Evolutionary conservation across 1,140 invertebrate genomes (phyloP).

Genomic region (Macrotrachela quadricornifera): DNA sequence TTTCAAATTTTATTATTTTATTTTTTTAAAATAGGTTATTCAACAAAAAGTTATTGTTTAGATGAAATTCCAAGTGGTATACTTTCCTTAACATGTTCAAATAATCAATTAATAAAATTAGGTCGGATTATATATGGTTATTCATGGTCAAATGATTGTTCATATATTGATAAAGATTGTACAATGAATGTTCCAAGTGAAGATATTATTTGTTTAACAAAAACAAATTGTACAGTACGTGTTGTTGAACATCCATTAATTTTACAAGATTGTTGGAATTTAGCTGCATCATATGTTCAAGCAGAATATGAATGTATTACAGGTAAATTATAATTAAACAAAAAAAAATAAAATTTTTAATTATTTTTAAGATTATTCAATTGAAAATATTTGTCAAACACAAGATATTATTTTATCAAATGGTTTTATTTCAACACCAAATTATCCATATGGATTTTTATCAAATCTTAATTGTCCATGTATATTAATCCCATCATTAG

Average conservation of each 20-base stretch:
- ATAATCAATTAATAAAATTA: conserved; percentile 1
- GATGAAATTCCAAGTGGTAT: not conserved
- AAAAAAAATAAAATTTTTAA: not conserved
- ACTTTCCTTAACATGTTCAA: not conserved
- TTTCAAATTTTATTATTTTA: too few relatives aligned
- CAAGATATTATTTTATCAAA: not conserved
- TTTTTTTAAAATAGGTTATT: too few relatives aligned
- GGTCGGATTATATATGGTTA: conserved; percentile 4
- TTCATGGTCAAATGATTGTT: conserved; percentile 5
- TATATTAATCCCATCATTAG: not conserved
- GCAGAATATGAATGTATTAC: conserved; percentile 7
- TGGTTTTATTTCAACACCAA: conserved; percentile 3
- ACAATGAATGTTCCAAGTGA: conserved; percentile 5
- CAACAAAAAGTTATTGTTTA: conserved; percentile 1
- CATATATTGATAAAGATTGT: conserved; percentile 8
- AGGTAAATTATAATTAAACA: not conserved
- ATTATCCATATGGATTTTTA: not conserved
- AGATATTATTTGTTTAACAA: conserved; percentile 1
- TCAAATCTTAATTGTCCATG: conserved; percentile 5
- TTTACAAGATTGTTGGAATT: conserved; percentile 7
- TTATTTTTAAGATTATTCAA: not conserved
- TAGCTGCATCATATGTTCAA: conserved; percentile 5
- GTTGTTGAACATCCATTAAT: conserved; percentile 7
- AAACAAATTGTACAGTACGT: not conserved
- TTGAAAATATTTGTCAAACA: conserved; percentile 2